These are phyloP conservation scores for Palythoa caribaeorum DNA, from an alignment of 92 coral and sea anemone genomes.

Conservation along the genomic window DNA sequence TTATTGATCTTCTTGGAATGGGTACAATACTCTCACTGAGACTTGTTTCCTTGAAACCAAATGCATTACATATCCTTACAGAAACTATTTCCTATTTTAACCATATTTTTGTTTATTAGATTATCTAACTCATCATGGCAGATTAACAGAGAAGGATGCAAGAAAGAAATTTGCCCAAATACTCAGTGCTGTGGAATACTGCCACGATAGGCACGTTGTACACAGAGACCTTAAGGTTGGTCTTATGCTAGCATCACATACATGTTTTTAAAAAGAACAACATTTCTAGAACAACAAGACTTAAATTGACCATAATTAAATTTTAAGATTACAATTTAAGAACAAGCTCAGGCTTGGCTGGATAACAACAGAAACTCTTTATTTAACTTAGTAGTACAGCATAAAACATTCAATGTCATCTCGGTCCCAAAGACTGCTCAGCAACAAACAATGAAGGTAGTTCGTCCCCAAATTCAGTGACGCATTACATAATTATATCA, in stretches of 20 bases:
- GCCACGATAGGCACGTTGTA: slow-evolving; percentile 94
- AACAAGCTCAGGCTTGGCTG: neutral
- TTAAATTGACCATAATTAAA: too few species aligned
- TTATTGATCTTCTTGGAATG: too few species aligned
- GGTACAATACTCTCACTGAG: too few species aligned
- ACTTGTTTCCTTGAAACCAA: too few species aligned
- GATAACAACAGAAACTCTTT: too few species aligned
- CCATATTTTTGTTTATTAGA: slow-evolving; percentile 53
- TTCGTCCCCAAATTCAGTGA: too few species aligned
- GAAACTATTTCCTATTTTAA: neutral
- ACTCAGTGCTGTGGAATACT: slow-evolving; percentile 97
- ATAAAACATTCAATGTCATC: too few species aligned
- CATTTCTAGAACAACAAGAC: neutral
- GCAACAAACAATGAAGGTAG: too few species aligned
- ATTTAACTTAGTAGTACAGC: too few species aligned
- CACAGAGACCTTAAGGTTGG: slow-evolving; percentile 97
- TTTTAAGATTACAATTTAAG: neutral
- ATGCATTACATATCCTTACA: neutral
- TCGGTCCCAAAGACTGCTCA: too few species aligned
- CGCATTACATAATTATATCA: too few species aligned
- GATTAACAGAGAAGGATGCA: slow-evolving; percentile 95
- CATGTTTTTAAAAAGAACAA: too few species aligned
- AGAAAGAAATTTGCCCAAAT: slow-evolving; percentile 97
- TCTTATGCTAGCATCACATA: neutral
- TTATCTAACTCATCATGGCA: slow-evolving; percentile 86